phyloP scores from a whole-genome alignment of 2,113 vertebrate genomes.

The Burhinus bistriatus region DNA sequence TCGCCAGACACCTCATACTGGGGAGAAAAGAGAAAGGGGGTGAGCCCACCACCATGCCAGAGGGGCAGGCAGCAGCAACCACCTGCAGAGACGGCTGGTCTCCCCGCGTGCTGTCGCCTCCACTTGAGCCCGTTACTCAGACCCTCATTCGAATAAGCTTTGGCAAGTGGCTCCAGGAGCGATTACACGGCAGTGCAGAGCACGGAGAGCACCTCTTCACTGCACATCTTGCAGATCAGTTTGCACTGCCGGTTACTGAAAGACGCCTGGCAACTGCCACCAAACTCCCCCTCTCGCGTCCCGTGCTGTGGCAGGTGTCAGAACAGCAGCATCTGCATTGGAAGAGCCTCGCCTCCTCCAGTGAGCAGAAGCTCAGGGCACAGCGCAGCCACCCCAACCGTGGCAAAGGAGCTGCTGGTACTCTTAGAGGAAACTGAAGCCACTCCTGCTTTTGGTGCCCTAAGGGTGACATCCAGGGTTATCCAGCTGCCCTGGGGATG shows the following conservation, averaged over 20 bases:
- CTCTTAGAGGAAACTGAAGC: not conserved
- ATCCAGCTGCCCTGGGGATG: not conserved
- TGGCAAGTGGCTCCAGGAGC: not conserved
- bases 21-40: constrained; percentile 1
- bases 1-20: constrained; percentile 88
- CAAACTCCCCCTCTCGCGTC: rapidly evolving
- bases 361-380: not conserved
- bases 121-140: rapidly evolving
- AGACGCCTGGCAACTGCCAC: not conserved
- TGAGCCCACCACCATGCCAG: not conserved
- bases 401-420: not conserved
- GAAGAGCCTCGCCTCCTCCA: not conserved
- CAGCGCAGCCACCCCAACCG: not conserved
- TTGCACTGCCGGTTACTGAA: not conserved
- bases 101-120: rapidly evolving
- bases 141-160: not conserved
- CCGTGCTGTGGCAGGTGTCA: rapidly evolving
- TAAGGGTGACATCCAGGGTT: not conserved
- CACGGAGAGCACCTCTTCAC: not conserved
- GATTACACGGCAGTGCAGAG: not conserved
- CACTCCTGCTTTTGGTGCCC: not conserved
- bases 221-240: rapidly evolving
- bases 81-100: rapidly evolving
- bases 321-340: not conserved
- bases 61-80: not conserved